Evolutionary conservation across 2,113 vertebrate species (phyloP), one percentile per base, ranked within the genome.

Genomic region (Psittacus erithacus): DNA sequence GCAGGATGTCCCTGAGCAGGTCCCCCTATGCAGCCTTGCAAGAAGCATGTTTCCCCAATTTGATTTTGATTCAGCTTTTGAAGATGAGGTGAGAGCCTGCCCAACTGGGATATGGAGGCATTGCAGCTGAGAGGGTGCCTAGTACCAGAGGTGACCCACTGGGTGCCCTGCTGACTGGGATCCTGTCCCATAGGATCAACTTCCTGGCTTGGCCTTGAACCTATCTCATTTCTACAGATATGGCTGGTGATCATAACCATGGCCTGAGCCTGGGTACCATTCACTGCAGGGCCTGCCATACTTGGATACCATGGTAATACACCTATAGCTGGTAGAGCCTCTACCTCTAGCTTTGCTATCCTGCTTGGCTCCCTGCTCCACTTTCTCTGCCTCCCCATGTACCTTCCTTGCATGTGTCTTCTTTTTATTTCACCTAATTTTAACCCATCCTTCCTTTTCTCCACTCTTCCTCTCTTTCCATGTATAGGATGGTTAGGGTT

Each of bases 151-250:
- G n/a, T n/a, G 39, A 38, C 33, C 15, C 2, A 9, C 9, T 53
- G 46, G 5, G 29, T 79, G 60, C 53, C 28, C 15, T 47, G 39
- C 70, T 71, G 44, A 60, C 27, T 15, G 24, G 17, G 27, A 27
- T 52, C n/a, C 27, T 55, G 14, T 39, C 41, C 35, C 20, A 6
- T 39, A 31, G 60, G 41, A n/a, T 79, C 28, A 57, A 1, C 17
- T 63, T 83, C 17, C 24, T 68, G 41, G 17, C 33, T 74, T 78
- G 20, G 17, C 31, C 41, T 68, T 57, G 43, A 28, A 63, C 24
- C 33, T 73, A 0, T 6, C 24, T 59, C 3, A 11, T 50, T 27
- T 23, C 52, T 27, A 2, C 1, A 0, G 29, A 33, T 11, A 3
- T 46, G 60, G 35, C 67, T 69, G 60, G 60, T 57, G 73, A 52